phyloP scores from a whole-genome alignment of 2,797 vertebrate genomes.

The Petrocephalus schoutedeni region DNA sequence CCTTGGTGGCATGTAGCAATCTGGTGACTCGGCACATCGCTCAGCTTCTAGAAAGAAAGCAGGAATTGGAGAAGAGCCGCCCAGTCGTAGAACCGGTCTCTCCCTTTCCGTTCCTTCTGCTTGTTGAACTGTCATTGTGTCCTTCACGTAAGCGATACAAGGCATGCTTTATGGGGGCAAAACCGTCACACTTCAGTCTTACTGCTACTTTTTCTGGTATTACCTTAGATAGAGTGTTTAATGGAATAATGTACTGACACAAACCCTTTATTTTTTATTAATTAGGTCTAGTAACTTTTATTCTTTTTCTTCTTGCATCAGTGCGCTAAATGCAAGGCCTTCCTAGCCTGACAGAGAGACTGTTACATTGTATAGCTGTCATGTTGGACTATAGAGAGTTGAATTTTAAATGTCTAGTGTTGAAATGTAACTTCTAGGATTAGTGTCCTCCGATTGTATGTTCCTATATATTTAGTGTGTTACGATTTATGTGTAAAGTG shows the following conservation, averaged over 20 bases:
- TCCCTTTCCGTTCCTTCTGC: conserved; percentile 7
- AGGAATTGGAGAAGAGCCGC: background rate
- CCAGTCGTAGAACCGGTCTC: background rate
- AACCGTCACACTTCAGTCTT: conserved; percentile 27
- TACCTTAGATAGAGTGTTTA: conserved; percentile 26
- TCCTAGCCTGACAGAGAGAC: conserved; percentile 50
- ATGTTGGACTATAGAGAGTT: conserved; percentile 25
- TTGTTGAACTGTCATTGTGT: conserved; percentile 10
- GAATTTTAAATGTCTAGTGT: conserved; percentile 33
- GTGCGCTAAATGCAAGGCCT: conserved; percentile 38
- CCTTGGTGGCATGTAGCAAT: background rate
- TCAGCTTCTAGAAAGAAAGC: background rate
- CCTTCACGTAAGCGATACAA: conserved; percentile 4
- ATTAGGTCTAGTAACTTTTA: conserved; percentile 32
- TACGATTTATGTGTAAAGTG: conserved; percentile 22
- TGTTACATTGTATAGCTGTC: conserved; percentile 44
- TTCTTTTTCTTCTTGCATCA: conserved; percentile 38
- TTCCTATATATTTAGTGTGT: conserved; percentile 31
- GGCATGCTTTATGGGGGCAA: conserved; percentile 15
- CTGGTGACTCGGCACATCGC: background rate
- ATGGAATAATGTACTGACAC: conserved; percentile 22
- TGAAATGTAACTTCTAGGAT: conserved; percentile 33
- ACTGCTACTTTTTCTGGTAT: conserved; percentile 26
- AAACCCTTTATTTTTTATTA: conserved; percentile 36
- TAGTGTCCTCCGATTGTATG: conserved; percentile 35